These are phyloP conservation scores for Schizopygopsis malacanthus DNA, from an alignment of 2,797 vertebrate genomes.

Conservation along the genomic window DNA sequence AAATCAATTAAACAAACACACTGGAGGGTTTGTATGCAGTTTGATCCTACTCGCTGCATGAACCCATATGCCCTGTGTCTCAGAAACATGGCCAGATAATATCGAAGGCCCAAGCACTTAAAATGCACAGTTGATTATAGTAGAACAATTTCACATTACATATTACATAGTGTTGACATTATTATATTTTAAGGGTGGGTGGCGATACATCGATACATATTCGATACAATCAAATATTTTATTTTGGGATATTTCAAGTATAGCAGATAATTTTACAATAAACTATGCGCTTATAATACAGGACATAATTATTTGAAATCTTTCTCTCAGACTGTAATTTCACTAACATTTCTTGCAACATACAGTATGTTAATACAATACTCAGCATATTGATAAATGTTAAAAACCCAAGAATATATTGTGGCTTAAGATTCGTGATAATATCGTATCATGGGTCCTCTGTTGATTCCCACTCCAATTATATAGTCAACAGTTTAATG, in stretches of 20 bases:
- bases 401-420: not conserved
- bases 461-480: too few species aligned
- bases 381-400: not conserved
- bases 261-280: not conserved
- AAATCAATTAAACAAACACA: constrained; percentile 9
- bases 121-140: not conserved
- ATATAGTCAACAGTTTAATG: not conserved
- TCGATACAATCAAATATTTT: not conserved
- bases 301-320: not conserved
- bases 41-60: not conserved
- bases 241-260: not conserved
- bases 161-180: not conserved
- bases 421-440: not conserved
- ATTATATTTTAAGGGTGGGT: not conserved
- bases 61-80: not conserved
- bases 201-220: not conserved
- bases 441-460: not conserved
- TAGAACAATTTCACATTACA: not conserved
- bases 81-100: not conserved
- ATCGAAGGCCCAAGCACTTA: not conserved
- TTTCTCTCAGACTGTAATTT: not conserved
- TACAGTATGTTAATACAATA: not conserved
- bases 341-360: not conserved
- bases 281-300: not conserved
- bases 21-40: not conserved